Percentiles rank a stretch among this genome's conserved stretches.
Conservation (phyloP, 2,888 invertebrate genomes). For the Steromphala cineraria region DNA sequence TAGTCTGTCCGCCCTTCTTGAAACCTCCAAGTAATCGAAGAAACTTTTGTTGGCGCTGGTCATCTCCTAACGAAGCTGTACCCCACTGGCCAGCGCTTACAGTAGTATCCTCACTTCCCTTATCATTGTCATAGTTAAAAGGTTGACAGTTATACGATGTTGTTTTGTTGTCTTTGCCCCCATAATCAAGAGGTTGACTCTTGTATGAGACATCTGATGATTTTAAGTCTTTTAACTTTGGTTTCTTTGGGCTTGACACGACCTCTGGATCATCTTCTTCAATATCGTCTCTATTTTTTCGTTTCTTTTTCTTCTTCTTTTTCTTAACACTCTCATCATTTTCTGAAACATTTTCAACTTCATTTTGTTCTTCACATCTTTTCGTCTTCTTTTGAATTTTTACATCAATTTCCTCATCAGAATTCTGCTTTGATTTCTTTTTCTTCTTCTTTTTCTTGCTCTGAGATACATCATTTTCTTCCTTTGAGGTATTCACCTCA, state of each 20-base stretch:
- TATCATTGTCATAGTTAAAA: background rate
- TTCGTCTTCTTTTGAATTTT: background rate
- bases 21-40: slow-evolving; percentile 55
- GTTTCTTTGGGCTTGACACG: background rate
- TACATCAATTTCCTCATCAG: background rate
- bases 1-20: slow-evolving; percentile 39
- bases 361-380: background rate
- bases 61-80: slow-evolving; percentile 45
- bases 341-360: background rate
- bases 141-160: background rate
- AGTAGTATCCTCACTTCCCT: background rate
- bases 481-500: slow-evolving; percentile 25
- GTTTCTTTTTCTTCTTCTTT: slow-evolving; percentile 25
- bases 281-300: background rate
- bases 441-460: slow-evolving; percentile 21
- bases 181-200: background rate
- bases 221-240: background rate
- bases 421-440: background rate
- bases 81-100: slow-evolving; percentile 53
- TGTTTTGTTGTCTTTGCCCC: background rate
- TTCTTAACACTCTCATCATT: background rate
- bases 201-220: background rate
- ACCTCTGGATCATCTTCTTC: background rate
- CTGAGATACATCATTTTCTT: background rate
- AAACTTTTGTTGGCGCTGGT: slow-evolving; percentile 56